Evolutionary conservation across 2,113 vertebrate species (phyloP).

Genomic region (Dryoscopus gambensis): DNA sequence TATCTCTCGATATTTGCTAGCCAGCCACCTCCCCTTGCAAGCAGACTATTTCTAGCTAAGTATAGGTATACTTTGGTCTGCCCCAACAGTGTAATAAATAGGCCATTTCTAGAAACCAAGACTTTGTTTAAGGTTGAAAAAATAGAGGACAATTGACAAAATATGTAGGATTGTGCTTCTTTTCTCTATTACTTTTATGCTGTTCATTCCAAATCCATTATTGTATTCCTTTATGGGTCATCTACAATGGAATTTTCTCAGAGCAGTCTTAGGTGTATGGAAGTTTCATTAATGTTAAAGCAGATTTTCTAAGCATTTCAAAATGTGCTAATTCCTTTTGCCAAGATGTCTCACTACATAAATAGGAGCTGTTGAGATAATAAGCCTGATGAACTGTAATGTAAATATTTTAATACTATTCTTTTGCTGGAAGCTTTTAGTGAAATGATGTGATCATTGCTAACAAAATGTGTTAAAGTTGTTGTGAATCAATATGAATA

Average conservation of each 20-base stretch:
- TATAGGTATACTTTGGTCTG: background rate
- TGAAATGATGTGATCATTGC: background rate
- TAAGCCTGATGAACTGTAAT: background rate
- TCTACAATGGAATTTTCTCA: background rate
- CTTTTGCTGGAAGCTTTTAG: background rate
- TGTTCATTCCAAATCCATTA: background rate
- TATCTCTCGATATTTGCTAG: background rate
- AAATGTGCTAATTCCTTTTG: background rate
- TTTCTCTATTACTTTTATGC: background rate
- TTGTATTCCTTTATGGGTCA: background rate
- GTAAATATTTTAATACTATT: slow-evolving; percentile 34
- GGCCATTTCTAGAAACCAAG: background rate
- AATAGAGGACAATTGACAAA: background rate
- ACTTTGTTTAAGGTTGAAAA: background rate
- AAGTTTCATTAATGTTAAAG: background rate
- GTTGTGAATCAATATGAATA: slow-evolving; percentile 9
- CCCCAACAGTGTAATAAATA: background rate
- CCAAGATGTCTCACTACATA: background rate
- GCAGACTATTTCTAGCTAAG: background rate
- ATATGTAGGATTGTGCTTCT: background rate
- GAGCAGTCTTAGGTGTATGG: background rate
- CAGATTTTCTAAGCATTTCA: background rate
- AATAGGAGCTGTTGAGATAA: background rate
- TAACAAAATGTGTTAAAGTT: slow-evolving; percentile 9
- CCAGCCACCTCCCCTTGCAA: background rate